Conservation (phyloP, 1,140 invertebrate genomes). For the Achatina immaculata region DNA sequence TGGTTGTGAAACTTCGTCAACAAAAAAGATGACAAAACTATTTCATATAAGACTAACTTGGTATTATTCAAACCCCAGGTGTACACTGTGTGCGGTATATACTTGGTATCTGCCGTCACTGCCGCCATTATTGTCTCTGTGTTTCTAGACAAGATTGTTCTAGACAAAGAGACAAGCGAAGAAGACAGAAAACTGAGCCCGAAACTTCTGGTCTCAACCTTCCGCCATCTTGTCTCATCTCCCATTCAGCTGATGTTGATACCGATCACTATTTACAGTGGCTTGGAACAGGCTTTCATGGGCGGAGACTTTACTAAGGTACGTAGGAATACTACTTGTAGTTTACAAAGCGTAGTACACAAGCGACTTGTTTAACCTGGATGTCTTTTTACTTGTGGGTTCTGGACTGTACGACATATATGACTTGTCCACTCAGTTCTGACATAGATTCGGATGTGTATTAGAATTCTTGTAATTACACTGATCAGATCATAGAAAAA, state of each 20-base stretch:
- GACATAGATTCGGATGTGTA: too few species aligned
- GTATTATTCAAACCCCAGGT: too few species aligned
- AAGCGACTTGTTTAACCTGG: not conserved
- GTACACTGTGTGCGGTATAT: constrained; percentile 86
- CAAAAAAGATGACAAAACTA: too few species aligned
- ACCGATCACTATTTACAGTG: constrained; percentile 95
- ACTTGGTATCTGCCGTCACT: constrained; percentile 87
- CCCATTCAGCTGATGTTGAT: constrained; percentile 91
- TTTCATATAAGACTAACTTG: too few species aligned
- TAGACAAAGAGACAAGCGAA: constrained; percentile 54
- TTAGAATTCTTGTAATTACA: too few species aligned
- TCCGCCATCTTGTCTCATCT: constrained; percentile 82
- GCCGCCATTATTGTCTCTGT: constrained; percentile 88
- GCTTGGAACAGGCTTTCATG: constrained; percentile 96
- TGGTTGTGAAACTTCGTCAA: too few species aligned
- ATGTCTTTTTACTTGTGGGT: too few species aligned
- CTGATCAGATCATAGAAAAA: too few species aligned
- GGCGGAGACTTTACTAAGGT: constrained; percentile 94
- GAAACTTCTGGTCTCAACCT: constrained; percentile 87
- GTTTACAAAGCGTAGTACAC: not conserved
- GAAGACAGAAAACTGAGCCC: constrained; percentile 64
- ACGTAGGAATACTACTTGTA: too few species aligned
- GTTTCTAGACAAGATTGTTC: constrained; percentile 81
- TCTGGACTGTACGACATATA: too few species aligned
- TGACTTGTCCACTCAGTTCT: too few species aligned